Percentiles rank a stretch among this genome's conserved stretches.
These are phyloP conservation scores for Criorhina ranunculi DNA, from an alignment of 2,888 invertebrate genomes.

Conservation along the genomic window DNA sequence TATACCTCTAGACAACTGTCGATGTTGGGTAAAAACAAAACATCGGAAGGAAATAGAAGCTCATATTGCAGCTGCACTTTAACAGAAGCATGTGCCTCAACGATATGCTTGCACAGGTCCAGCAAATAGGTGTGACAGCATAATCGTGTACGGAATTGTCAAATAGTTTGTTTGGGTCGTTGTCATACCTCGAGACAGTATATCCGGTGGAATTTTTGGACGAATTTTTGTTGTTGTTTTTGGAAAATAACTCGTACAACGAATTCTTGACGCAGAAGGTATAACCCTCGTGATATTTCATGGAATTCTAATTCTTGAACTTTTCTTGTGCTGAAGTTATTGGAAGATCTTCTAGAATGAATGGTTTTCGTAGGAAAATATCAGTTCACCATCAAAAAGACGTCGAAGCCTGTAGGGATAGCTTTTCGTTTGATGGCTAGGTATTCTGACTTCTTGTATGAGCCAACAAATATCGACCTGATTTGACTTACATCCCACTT, in stretches of 20 bases:
- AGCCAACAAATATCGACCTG: no score
- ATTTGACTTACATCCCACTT: no score
- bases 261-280: not conserved
- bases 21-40: not conserved
- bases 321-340: no score
- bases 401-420: no score
- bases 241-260: not conserved
- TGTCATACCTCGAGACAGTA: constrained; percentile 28
- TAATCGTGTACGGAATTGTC: constrained; percentile 58
- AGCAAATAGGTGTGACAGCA: constrained; percentile 63
- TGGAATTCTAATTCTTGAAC: no score
- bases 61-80: constrained; percentile 61
- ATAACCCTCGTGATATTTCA: no score
- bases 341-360: no score
- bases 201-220: constrained; percentile 62
- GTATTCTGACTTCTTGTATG: no score
- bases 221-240: constrained; percentile 17
- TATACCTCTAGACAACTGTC: no score
- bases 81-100: constrained; percentile 37
- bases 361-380: no score
- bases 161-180: constrained; percentile 42
- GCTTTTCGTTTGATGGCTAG: no score
- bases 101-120: constrained; percentile 39
- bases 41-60: constrained; percentile 62
- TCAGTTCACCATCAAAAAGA: no score